Evolutionary conservation across 2,888 invertebrate species (phyloP), one percentile per base, ranked within the genome.

Genomic region (Hypercompe scribonia): DNA sequence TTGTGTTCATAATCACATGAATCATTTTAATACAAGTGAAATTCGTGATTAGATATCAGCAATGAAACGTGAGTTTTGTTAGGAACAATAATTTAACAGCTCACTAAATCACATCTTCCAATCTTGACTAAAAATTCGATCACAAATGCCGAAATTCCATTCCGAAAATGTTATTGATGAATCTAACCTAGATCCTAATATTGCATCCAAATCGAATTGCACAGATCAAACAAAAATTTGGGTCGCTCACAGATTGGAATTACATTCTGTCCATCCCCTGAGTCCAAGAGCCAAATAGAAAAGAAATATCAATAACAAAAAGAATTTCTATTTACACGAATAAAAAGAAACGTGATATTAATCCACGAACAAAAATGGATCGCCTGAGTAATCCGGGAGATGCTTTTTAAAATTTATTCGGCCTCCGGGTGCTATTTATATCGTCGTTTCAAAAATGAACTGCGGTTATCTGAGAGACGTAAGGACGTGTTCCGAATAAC

Each of bases 401-500:
- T 89, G 93, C 92, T 93, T 90, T 94, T 93, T 94, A 91, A 94
- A 94, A 95, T 94, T 92, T 94, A 95, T 95, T 92, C 90, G 90
- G 87, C 94, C 94, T 87, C 77, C 79, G 94, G 94, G 95, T 90
- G 91, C 93, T 93, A 94, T 95, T 94, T 94, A 94, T 94, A 94
- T 91, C 90, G 90, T 88, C 92, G 92, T 92, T 93, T 92, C 94
- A 93, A 94, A 95, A 95, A 94, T 95, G 94, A 95, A 94, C 90
- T 90, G 92, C 92, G 94, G 94, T 94, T 95, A 95, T 95, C 94
- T 93, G 85, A 76, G 88, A 91, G 93, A 93, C 92, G 91, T 90
- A 90, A 90, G 87, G 88, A 93, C 94, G 94, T 92, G 95, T 88
- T 85, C 86, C 81, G 94, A 94, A 94, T 94, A 91, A 90, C 88